Evolutionary conservation across 2,113 vertebrate genomes (phyloP).

Genomic region (Sylvilagus bachmani): DNA sequence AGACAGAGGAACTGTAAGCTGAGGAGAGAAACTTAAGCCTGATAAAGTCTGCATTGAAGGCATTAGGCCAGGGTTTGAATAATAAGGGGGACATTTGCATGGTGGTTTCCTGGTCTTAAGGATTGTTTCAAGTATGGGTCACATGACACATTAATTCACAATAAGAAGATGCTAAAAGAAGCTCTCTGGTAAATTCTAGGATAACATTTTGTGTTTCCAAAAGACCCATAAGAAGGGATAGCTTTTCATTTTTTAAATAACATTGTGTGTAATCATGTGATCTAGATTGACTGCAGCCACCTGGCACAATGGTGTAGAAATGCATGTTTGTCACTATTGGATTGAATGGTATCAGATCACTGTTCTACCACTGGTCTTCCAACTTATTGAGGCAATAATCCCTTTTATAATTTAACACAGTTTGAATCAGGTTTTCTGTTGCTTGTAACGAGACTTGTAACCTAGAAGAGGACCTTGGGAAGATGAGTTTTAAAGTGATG

Average conservation of each 20-base stretch:
- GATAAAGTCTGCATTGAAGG: no score
- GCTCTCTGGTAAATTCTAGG: background rate
- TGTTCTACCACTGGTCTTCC: background rate
- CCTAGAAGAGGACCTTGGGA: background rate
- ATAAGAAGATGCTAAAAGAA: background rate
- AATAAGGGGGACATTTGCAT: background rate
- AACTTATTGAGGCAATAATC: background rate
- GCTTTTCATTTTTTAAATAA: background rate
- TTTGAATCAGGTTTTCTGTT: background rate
- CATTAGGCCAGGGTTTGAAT: no score
- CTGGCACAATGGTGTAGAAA: fast-evolving
- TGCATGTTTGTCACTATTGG: no score
- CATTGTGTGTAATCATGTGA: background rate
- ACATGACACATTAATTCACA: background rate
- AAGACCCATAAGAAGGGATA: background rate
- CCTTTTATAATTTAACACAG: background rate
- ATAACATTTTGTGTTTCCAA: background rate
- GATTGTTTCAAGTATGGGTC: background rate
- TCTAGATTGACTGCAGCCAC: no score
- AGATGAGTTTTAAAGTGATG: background rate
- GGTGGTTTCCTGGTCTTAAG: background rate
- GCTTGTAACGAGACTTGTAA: background rate
- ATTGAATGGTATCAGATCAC: background rate
- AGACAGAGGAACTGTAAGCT: no score
- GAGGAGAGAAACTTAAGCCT: no score